Evolutionary conservation across 2,113 vertebrate species (phyloP).

Genomic region (Deroptyus accipitrinus): DNA sequence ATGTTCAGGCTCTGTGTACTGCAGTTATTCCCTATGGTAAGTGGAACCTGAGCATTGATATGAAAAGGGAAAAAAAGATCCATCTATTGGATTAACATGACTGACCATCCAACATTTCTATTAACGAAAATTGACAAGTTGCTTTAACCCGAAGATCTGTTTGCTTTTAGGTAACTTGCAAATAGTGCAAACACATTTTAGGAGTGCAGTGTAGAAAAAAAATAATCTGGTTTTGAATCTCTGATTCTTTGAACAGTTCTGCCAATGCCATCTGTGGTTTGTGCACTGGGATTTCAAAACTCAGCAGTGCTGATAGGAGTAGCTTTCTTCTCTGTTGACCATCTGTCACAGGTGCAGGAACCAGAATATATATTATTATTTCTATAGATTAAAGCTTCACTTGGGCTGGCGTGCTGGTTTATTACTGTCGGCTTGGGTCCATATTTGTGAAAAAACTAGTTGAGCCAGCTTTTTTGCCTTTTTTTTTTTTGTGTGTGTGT

Average conservation of each 20-base stretch:
- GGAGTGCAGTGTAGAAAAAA: not conserved
- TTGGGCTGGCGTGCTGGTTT: not conserved
- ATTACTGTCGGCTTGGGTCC: not conserved
- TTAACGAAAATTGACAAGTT: not conserved
- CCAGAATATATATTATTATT: not conserved
- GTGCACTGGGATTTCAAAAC: slow-evolving; percentile 43
- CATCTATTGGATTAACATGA: not conserved
- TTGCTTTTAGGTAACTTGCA: slow-evolving; percentile 15
- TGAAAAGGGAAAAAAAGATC: not conserved
- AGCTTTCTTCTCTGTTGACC: slow-evolving; percentile 44
- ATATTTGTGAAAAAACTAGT: not conserved
- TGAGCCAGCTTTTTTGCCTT: not conserved
- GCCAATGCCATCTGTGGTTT: slow-evolving; percentile 57
- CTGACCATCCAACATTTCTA: not conserved
- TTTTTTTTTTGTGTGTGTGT: not conserved
- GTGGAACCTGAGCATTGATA: not conserved
- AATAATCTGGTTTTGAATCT: slow-evolving; percentile 2
- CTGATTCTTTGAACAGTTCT: not conserved
- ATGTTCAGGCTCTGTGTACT: not conserved
- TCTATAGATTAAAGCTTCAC: slow-evolving; percentile 47
- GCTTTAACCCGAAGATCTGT: not conserved
- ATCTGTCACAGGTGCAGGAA: slow-evolving; percentile 67
- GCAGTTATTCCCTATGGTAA: not conserved
- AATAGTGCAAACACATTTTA: not conserved
- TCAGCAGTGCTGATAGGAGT: not conserved